Conservation (phyloP, 2,113 vertebrate species). For the Quiscalus mexicanus region DNA sequence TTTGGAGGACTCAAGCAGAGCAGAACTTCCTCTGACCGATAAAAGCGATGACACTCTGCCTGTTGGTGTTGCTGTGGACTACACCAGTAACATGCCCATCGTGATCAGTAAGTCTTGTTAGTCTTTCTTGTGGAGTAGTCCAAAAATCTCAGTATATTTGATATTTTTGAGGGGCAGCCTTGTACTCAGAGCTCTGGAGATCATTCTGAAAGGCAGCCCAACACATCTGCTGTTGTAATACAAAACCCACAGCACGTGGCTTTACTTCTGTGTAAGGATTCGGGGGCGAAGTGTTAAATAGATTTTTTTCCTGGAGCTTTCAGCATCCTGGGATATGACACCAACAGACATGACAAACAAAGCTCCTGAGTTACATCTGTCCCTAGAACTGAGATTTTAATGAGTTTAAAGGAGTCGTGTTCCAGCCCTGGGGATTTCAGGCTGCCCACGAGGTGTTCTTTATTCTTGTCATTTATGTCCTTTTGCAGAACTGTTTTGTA, state of each 20-base stretch:
- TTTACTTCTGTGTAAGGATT: neutral
- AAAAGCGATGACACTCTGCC: slow-evolving; percentile 92
- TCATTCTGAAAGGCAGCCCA: neutral
- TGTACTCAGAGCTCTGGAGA: neutral
- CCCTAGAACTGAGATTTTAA: neutral
- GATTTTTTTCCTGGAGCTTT: neutral
- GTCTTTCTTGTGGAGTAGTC: neutral
- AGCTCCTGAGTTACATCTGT: neutral
- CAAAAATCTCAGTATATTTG: neutral
- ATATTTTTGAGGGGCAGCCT: neutral
- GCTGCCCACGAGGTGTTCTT: neutral
- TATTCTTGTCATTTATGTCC: neutral
- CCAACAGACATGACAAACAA: neutral
- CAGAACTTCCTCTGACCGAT: slow-evolving; percentile 90
- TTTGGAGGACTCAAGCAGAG: slow-evolving; percentile 91
- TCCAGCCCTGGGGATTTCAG: neutral
- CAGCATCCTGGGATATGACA: neutral
- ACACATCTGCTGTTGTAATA: neutral
- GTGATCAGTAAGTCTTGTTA: slow-evolving; percentile 81
- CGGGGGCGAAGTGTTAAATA: neutral
- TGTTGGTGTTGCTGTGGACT: slow-evolving; percentile 88
- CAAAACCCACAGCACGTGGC: neutral
- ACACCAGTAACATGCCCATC: slow-evolving; percentile 87
- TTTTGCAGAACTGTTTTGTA: neutral
- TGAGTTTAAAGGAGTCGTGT: neutral